These are phyloP conservation scores for Drosophila pegasa DNA, from an alignment of 2,888 invertebrate genomes.

Conservation along the genomic window DNA sequence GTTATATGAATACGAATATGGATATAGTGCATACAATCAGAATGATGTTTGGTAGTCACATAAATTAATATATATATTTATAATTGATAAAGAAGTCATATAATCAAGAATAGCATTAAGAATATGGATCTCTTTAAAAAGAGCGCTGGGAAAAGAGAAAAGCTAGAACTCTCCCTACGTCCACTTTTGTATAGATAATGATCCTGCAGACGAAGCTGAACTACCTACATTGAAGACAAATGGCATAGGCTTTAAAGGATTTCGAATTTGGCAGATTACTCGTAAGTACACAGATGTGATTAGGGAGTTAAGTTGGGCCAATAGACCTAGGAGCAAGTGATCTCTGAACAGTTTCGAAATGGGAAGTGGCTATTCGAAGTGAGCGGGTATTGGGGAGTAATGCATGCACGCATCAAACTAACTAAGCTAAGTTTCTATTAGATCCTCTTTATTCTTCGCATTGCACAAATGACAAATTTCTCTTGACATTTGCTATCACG, in stretches of 20 bases:
- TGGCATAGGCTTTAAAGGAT: constrained; percentile 9
- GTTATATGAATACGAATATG: background rate
- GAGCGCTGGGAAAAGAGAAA: background rate
- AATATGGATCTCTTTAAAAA: background rate
- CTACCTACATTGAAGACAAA: constrained; percentile 30
- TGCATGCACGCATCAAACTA: constrained; percentile 1
- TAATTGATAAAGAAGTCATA: constrained; percentile 1
- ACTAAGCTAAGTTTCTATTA: constrained; percentile 5
- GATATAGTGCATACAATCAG: constrained; percentile 8
- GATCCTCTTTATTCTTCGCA: constrained; percentile 10
- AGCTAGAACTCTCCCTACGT: background rate
- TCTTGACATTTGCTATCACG: constrained; percentile 26
- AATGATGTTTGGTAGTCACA: constrained; percentile 2
- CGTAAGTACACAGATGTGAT: constrained; percentile 29
- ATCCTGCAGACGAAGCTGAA: background rate
- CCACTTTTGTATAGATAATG: background rate
- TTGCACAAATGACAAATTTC: constrained; percentile 19
- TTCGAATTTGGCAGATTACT: constrained; percentile 6
- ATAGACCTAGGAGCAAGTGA: background rate
- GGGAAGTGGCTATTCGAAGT: constrained; percentile 14
- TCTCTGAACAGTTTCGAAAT: background rate
- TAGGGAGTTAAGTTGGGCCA: background rate
- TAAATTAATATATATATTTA: constrained; percentile 14
- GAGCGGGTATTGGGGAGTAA: background rate
- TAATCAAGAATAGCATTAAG: background rate